Conservation (phyloP, 1,140 invertebrate genomes). For the Zaprionus nigranus region DNA sequence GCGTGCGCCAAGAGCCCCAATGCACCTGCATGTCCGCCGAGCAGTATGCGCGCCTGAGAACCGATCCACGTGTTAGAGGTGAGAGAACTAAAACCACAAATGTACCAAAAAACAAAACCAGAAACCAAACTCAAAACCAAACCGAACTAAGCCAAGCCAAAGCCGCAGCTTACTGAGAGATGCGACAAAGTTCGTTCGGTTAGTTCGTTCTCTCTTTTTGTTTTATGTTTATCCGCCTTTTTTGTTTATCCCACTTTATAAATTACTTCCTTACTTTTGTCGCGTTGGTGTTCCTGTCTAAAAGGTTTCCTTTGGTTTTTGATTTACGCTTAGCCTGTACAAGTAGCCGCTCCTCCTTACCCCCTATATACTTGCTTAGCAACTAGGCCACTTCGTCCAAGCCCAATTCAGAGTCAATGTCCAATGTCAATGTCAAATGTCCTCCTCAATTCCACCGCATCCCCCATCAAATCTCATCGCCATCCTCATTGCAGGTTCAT, state of each 20-base stretch:
- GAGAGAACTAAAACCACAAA: constrained; percentile 64
- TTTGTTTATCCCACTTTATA: background rate
- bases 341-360: background rate
- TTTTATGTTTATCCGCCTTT: constrained; percentile 10
- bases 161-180: background rate
- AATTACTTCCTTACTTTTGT: background rate
- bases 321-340: constrained; percentile 5
- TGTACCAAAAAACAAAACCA: constrained; percentile 35
- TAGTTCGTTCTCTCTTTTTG: constrained; percentile 4
- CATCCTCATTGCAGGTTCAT: constrained; percentile 88
- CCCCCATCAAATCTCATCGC: constrained; percentile 82
- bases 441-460: constrained; percentile 65
- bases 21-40: constrained; percentile 98
- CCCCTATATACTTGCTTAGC: constrained; percentile 1
- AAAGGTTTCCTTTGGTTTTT: constrained; percentile 1
- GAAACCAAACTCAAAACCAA: constrained; percentile 27
- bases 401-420: constrained; percentile 18
- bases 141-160: constrained; percentile 12
- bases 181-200: constrained; percentile 2
- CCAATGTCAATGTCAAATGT: constrained; percentile 20
- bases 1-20: constrained; percentile 92
- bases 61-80: constrained; percentile 93
- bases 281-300: background rate
- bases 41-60: constrained; percentile 93
- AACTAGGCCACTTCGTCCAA: constrained; percentile 8